Base-by-base conservation (phyloP, 2,888 invertebrate genomes). In the Peribatodes rhomboidaria region DNA sequence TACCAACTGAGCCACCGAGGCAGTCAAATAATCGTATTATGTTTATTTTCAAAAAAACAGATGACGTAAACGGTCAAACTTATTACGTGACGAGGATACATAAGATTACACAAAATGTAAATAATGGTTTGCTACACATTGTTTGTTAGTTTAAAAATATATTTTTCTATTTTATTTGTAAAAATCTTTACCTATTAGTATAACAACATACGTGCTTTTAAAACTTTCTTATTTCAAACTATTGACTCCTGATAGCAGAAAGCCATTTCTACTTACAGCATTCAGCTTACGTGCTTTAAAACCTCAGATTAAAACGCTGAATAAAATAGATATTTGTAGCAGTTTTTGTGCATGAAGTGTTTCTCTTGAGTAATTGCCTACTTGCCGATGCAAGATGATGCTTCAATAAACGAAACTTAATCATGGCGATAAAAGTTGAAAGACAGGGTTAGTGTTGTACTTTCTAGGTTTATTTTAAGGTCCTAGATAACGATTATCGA, bases 391-490 rank as follows among this genome's bases (percentile, higher is more conserved):
- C 76, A 76, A 78, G 76, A 69, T 79, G 81, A 81, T 81, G 75
- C 80, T 81, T 79, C 81, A 82, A 83, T 85, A 83, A 79, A 76
- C 75, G 70, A 79, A 80, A 80, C 78, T 79, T 83, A 83, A 80
- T 81, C 76, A 79, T 74, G 75, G 73, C 75, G 75, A 81, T 84
- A 82, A 84, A 82, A 83, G 81, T 79, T 75, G 79, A 84, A 84
- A 85, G 84, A 85, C 84, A 84, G 69, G 73, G 70, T 10, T 82
- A 84, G 84, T 81, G 81, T 52, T 71, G 85, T 59, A 66, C 67
- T 18, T 27, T 37, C 10, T 16, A 7, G 41, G 2, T 16, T 6
- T 41, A 27, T 27, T 27, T 27, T 27, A 6, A 27, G 2, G 27
- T 6, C 2, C 27, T 27, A 2, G 6, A 27, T 27, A 27, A 27